These are phyloP conservation scores for Micronycteris hirsuta DNA, from an alignment of 2,113 vertebrate species.

Conservation along the genomic window DNA sequence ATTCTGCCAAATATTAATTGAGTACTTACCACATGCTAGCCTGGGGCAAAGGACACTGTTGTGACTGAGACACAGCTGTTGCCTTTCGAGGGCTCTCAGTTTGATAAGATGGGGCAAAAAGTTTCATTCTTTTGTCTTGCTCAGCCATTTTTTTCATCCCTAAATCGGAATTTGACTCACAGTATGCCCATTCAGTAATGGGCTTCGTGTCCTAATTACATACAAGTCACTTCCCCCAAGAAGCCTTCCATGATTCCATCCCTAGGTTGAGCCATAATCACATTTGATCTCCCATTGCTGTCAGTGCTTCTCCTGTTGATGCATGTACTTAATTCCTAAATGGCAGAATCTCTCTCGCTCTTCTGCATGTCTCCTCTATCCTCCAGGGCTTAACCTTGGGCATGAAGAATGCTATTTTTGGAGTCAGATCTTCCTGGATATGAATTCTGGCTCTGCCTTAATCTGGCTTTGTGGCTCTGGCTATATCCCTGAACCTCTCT, in stretches of 20 bases:
- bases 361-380: neutral
- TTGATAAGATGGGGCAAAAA: neutral
- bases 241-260: neutral
- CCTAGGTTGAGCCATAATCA: neutral
- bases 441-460: neutral
- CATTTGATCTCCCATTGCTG: neutral
- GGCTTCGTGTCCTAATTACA: neutral
- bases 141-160: neutral
- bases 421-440: neutral
- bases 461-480: neutral
- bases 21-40: neutral
- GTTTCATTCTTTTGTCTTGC: neutral
- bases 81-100: neutral
- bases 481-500: neutral
- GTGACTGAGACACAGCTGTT: neutral
- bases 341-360: neutral
- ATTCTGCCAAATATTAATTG: neutral
- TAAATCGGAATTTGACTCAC: slow-evolving; percentile 15
- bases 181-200: neutral
- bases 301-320: neutral
- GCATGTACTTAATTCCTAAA: neutral
- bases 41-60: neutral
- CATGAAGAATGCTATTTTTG: neutral
- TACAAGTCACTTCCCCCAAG: neutral
- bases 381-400: neutral